Conservation (phyloP, 1,140 invertebrate genomes). For the Aplysia californica region DNA sequence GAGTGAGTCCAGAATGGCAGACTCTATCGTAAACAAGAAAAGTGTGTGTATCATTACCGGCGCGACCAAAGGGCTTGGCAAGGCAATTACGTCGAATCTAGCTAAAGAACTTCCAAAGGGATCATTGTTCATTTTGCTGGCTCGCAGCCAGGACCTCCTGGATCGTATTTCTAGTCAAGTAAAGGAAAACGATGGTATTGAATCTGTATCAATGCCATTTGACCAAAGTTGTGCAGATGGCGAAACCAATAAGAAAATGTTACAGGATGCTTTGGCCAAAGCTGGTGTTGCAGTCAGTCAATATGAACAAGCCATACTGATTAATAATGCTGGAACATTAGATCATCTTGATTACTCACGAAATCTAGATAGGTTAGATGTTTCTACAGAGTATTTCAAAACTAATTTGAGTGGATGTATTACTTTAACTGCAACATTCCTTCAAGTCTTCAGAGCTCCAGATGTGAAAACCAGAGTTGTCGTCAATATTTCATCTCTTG, state of each 20-base stretch:
- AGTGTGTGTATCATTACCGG: slow-evolving; percentile 75
- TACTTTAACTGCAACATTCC: slow-evolving; percentile 82
- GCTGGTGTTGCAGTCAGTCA: slow-evolving; percentile 59
- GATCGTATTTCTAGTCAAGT: not conserved
- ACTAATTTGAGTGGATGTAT: slow-evolving; percentile 85
- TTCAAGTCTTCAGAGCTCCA: slow-evolving; percentile 71
- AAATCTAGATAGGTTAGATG: slow-evolving; percentile 69
- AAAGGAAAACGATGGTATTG: slow-evolving; percentile 31
- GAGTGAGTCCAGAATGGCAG: slow-evolving; percentile 8
- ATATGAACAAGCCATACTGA: slow-evolving; percentile 80
- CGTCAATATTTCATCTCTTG: slow-evolving; percentile 90
- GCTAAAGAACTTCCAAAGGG: slow-evolving; percentile 72
- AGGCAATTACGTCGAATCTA: slow-evolving; percentile 79
- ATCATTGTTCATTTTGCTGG: slow-evolving; percentile 81
- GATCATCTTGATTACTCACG: slow-evolving; percentile 75
- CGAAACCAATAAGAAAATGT: slow-evolving; percentile 56
- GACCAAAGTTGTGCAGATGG: slow-evolving; percentile 65
- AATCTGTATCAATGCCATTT: slow-evolving; percentile 42
- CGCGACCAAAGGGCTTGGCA: slow-evolving; percentile 89
- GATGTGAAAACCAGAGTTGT: slow-evolving; percentile 72
- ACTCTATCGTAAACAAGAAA: slow-evolving; percentile 31
- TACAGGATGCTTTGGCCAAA: slow-evolving; percentile 68
- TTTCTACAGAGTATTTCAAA: slow-evolving; percentile 74
- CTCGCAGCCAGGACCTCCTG: slow-evolving; percentile 71
- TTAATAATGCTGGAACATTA: slow-evolving; percentile 91